Evolutionary conservation across 1,140 invertebrate genomes (phyloP).

Genomic region (Nasonia giraulti): DNA sequence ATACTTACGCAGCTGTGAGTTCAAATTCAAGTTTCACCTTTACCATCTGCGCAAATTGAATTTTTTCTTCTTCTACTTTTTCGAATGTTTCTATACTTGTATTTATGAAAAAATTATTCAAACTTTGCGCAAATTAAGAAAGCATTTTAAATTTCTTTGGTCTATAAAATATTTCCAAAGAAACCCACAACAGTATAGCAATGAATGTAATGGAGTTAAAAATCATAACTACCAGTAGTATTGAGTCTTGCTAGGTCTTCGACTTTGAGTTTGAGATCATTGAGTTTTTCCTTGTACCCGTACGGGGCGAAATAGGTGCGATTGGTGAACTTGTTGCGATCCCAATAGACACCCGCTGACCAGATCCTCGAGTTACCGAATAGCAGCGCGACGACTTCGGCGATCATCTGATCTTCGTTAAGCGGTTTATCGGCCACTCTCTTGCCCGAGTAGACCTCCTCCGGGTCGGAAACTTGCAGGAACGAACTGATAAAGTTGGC

Average conservation of each 20-base stretch:
- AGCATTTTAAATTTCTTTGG: too few species aligned
- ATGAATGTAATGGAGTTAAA: conserved; percentile 42
- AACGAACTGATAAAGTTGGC: conserved; percentile 97
- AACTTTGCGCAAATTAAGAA: background rate
- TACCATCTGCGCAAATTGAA: too few species aligned
- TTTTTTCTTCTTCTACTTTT: conserved; percentile 46
- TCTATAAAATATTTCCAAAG: too few species aligned
- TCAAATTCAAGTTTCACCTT: too few species aligned
- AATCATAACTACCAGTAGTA: conserved; percentile 76
- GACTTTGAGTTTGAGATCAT: conserved; percentile 88
- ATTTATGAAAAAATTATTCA: background rate
- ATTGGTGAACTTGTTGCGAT: conserved; percentile 96
- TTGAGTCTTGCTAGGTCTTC: conserved; percentile 91
- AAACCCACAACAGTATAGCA: background rate
- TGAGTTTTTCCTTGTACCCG: conserved; percentile 90
- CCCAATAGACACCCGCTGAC: conserved; percentile 95
- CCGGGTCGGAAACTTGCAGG: conserved; percentile 93
- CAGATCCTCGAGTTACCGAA: conserved; percentile 94
- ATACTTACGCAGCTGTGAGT: too few species aligned
- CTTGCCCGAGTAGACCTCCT: conserved; percentile 95
- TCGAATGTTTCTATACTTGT: background rate
- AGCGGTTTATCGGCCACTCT: conserved; percentile 90
- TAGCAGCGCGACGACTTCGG: conserved; percentile 92
- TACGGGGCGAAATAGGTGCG: conserved; percentile 94
- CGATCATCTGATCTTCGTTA: conserved; percentile 95